Percentiles rank a stretch among this genome's conserved stretches.
These are phyloP conservation scores for Microcebus murinus DNA, from an alignment of 2,113 vertebrate species.

Conservation along the genomic window DNA sequence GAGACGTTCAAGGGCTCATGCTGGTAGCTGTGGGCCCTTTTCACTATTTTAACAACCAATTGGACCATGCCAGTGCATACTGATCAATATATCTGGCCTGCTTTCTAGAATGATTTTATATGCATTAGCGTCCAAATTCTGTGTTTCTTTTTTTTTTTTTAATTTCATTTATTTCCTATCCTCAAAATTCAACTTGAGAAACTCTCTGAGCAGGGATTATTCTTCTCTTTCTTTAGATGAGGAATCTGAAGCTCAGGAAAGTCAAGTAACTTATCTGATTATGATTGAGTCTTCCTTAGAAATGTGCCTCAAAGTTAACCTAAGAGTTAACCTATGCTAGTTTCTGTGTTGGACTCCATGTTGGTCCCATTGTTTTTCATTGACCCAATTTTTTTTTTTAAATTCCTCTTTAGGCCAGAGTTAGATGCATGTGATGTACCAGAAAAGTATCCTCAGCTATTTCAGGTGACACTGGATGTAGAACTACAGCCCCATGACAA, in stretches of 20 bases:
- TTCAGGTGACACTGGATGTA: constrained; percentile 95
- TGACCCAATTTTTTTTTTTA: constrained; percentile 28
- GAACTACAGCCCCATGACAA: constrained; percentile 95
- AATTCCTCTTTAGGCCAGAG: constrained; percentile 89
- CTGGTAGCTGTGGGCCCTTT: not conserved
- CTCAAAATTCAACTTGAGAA: no score
- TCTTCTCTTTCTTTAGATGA: not conserved
- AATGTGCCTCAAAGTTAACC: not conserved
- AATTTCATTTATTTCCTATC: no score
- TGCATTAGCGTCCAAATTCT: no score
- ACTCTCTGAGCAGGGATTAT: not conserved
- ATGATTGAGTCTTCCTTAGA: not conserved
- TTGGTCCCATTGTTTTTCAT: not conserved
- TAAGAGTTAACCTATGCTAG: not conserved
- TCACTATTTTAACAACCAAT: not conserved
- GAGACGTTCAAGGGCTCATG: not conserved
- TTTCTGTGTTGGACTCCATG: not conserved
- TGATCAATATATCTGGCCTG: not conserved
- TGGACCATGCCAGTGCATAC: not conserved
- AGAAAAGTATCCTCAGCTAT: constrained; percentile 98
- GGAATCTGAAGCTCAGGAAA: not conserved
- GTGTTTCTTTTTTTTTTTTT: no score
- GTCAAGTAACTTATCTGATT: not conserved
- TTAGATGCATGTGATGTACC: constrained; percentile 97
- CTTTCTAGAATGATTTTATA: not conserved